Conservation (phyloP, 1,140 invertebrate species). For the Chelonus insularis region DNA sequence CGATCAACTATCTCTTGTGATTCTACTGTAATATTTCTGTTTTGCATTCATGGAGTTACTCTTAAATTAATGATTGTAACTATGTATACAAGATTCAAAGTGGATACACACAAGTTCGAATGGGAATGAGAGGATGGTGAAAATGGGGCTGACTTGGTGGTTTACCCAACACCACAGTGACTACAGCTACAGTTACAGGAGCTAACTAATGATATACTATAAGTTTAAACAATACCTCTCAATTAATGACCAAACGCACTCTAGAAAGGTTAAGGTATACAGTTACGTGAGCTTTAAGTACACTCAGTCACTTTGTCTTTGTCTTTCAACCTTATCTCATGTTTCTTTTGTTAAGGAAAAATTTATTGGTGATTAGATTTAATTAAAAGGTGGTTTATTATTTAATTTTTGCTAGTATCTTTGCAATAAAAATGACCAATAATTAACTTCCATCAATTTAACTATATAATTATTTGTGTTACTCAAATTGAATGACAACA, state of each 20-base stretch:
- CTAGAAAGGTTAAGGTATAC: background rate
- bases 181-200: slow-evolving; percentile 4
- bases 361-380: no score
- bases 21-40: background rate
- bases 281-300: slow-evolving; percentile 4
- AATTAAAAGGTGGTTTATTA: no score
- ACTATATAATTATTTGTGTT: no score
- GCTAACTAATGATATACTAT: slow-evolving; percentile 26
- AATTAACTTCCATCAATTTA: no score
- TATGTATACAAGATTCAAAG: no score
- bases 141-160: background rate
- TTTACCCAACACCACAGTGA: background rate
- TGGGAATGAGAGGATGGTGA: slow-evolving; percentile 9
- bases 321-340: background rate
- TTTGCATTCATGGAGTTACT: background rate
- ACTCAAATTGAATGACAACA: no score
- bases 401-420: no score
- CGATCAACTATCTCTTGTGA: background rate
- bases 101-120: slow-evolving; percentile 12
- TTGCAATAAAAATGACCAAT: no score
- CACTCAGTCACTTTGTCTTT: slow-evolving; percentile 7
- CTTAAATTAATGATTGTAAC: no score
- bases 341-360: background rate
- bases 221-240: slow-evolving; percentile 26
- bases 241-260: slow-evolving; percentile 24